These are phyloP conservation scores for Lamellibrachia satsuma DNA, from an alignment of 2,888 invertebrate genomes.

Conservation along the genomic window DNA sequence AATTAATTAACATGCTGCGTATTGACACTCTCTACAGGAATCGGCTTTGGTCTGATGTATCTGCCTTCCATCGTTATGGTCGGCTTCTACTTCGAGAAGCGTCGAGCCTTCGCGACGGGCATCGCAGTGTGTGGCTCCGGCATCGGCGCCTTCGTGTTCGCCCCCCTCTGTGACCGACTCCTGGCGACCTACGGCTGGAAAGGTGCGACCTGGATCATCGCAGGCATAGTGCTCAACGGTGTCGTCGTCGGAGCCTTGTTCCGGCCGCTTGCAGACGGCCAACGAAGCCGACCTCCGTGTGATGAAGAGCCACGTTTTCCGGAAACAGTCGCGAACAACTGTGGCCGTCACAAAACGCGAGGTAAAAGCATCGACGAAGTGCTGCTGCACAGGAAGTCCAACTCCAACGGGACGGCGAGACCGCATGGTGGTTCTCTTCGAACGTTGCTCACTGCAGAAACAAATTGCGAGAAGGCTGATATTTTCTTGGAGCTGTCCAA, in stretches of 20 bases:
- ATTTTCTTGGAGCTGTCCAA: conserved; percentile 7
- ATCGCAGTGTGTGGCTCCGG: conserved; percentile 96
- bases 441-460: not conserved
- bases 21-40: conserved; percentile 72
- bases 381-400: conserved; percentile 8
- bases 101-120: conserved; percentile 93
- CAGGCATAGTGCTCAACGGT: conserved; percentile 82
- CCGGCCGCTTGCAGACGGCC: conserved; percentile 76
- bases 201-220: conserved; percentile 78
- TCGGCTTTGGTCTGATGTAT: conserved; percentile 93
- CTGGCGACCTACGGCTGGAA: conserved; percentile 79
- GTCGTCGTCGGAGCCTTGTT: conserved; percentile 82
- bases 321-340: not conserved
- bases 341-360: not conserved
- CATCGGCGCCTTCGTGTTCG: conserved; percentile 87
- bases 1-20: not conserved
- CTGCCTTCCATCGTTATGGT: conserved; percentile 94
- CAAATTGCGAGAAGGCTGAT: not conserved
- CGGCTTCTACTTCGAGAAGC: conserved; percentile 96
- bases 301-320: not conserved
- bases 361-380: not conserved
- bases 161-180: conserved; percentile 79
- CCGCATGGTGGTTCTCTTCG: not conserved
- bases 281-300: not conserved
- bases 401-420: not conserved